A percentile compares a stretch with the other conserved stretches of the same genome.
phyloP scores from a whole-genome alignment of 2,797 vertebrate species.

The Dipus sagitta region DNA sequence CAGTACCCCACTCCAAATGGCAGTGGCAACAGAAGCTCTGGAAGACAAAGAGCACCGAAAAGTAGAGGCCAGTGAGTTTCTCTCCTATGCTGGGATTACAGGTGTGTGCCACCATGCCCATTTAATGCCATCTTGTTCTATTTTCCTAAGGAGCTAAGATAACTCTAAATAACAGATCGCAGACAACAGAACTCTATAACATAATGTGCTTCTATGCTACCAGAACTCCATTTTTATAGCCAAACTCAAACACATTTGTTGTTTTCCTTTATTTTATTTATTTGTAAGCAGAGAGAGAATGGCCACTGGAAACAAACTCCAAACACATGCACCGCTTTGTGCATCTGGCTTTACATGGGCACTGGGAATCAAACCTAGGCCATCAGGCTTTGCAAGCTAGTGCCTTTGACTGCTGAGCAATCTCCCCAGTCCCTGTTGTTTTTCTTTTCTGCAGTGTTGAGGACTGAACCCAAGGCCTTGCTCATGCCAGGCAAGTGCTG shows the following conservation, averaged over 20 bases:
- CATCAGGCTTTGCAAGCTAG: too few species aligned
- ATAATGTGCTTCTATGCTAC: not conserved
- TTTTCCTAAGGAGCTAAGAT: not conserved
- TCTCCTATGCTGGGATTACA: not conserved
- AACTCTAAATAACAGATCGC: not conserved
- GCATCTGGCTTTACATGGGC: too few species aligned
- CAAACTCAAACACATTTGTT: not conserved
- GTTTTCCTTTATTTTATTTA: not conserved
- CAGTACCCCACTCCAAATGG: not conserved
- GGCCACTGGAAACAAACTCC: too few species aligned
- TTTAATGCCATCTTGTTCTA: not conserved
- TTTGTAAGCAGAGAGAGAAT: too few species aligned
- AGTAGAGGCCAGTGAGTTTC: not conserved
- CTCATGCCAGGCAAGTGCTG: not conserved
- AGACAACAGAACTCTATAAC: conserved; percentile 6
- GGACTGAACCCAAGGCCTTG: not conserved
- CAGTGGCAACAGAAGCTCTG: not conserved
- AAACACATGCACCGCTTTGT: too few species aligned
- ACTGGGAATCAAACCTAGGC: too few species aligned
- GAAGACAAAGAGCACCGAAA: not conserved
- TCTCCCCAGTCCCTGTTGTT: too few species aligned
- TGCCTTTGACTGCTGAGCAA: too few species aligned
- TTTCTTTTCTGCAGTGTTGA: not conserved
- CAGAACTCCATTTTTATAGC: not conserved
- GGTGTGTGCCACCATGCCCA: too few species aligned